Evolutionary conservation across 1,140 invertebrate genomes (phyloP), one percentile per base, ranked within the genome.

Genomic region (Orius laevigatus): DNA sequence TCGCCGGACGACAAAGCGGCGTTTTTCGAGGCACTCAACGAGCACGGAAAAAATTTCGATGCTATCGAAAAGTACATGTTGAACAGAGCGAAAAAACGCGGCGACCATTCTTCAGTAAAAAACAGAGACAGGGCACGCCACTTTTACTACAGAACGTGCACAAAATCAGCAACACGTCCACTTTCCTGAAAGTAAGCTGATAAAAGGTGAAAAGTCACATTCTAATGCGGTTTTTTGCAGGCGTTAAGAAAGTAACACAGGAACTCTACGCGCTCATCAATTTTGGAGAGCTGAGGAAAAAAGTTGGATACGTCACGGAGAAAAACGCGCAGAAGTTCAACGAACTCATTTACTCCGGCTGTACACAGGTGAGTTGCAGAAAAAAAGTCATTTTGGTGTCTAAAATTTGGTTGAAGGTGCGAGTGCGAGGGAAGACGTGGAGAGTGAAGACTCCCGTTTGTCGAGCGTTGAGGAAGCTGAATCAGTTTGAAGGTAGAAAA

Each of bases 221-320:
- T 49, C 20, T 48, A 10, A 35, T 34, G 6, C 8, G 39, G 10
- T 5, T 42, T n/a, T 39, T 11, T 40, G 18, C 59, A 89, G 86
- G 85, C 63, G 73, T 92, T 2, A 88, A 88, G 56, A 94, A 93
- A 67, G 77, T 82, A 40, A 81, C 79, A 1, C 87, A 91, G 66
- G 91, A 96, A 64, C 67, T 95, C n/a, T 95, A 95, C 69, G 85
- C 82, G 2, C 64, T 97, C 5, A 89, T 96, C 33, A 95, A 95
- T 66, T 97, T 92, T 69, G 90, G 89, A 39, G 90, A 95, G 65
- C 66, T 97, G 34, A 72, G 90, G 46, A 84, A 88, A 59, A 91
- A 88, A 66, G 61, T 91, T 50, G 77, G 81, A 14, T 75, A 76
- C 6, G 70, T 85, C 25, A 78, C 77, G 60, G 82, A 86, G 56